These are phyloP conservation scores for Bombus pyrosoma DNA, from an alignment of 1,140 invertebrate species.

Conservation along the genomic window DNA sequence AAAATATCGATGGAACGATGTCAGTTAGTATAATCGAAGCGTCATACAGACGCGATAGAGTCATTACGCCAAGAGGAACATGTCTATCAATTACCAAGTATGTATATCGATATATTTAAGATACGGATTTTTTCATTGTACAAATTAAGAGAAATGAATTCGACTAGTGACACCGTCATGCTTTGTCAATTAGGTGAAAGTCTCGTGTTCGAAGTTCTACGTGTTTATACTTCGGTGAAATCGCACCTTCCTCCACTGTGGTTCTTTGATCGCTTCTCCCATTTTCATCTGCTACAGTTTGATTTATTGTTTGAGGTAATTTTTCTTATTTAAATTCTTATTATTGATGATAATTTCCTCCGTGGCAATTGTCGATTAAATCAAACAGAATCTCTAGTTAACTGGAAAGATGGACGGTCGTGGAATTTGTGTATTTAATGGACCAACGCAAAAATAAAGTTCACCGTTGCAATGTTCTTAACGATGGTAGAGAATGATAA, in stretches of 20 bases:
- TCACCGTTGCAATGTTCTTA: background rate
- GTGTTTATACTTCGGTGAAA: background rate
- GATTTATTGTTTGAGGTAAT: background rate
- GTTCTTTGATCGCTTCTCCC: background rate
- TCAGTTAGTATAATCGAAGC: background rate
- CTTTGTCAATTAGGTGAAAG: slow-evolving; percentile 53
- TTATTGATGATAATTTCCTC: background rate
- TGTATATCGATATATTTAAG: background rate
- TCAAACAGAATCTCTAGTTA: background rate
- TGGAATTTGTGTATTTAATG: background rate
- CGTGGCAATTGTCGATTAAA: background rate
- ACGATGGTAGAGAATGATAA: too few relatives aligned
- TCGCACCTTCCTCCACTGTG: background rate
- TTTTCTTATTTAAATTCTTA: background rate
- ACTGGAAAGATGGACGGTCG: too few relatives aligned
- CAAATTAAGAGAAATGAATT: background rate
- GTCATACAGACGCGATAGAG: too few relatives aligned
- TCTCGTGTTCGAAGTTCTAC: background rate
- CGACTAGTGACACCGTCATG: background rate
- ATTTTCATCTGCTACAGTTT: background rate
- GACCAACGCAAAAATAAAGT: background rate
- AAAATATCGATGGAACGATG: background rate
- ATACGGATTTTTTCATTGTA: background rate
- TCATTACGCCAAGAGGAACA: slow-evolving; percentile 5
- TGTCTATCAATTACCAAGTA: background rate